Base-by-base conservation (phyloP, 1,140 invertebrate genomes). In the Bombyx mandarina region DNA sequence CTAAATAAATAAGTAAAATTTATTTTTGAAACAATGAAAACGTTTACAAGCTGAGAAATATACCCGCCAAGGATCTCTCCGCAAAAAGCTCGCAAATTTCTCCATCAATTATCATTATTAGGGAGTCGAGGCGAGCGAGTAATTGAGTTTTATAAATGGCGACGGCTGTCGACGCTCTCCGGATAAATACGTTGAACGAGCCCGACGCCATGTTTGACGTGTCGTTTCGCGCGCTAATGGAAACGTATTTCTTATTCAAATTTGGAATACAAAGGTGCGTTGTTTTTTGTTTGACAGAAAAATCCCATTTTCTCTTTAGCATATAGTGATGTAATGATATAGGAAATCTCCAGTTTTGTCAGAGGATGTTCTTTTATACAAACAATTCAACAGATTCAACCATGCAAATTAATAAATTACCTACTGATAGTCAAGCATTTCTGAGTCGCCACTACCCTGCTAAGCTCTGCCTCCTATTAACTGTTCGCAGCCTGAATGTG, bases 61-160 rank as follows among this genome's bases (percentile, higher is more conserved):
- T 77, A 63, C 65, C 75, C 68, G 75, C 59, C 71, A 56, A 68
- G 73, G 75, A 80, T 82, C 77, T 75, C 72, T 67, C 77, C 79
- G 75, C 81, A 81, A 81, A 82, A 84, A 86, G 83, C 83, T 81
- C 78, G 83, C 78, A 77, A 84, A 82, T 82, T 82, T 78, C 73
- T 59, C 80, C 83, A 86, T 86, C 83, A 86, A 84, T 86, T 86
- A 86, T 84, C 79, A 84, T 84, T 86, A 83, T 84, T 82, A 81
- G 73, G 70, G 75, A 64, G 65, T 56, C 72, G 61, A 65, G 66
- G 63, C 54, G 59, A 51, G 59, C 62, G 69, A 56, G 77, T 84
- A 82, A 86, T 86, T 86, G 81, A 82, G 81, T 80, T 84, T 83
- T 83, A 83, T 73, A 81, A 79, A 85, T 79, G 79, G 75, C 72